A percentile compares a stretch with the other conserved stretches of the same genome.
These are phyloP conservation scores for Pitta sordida DNA, from an alignment of 2,113 vertebrate species.

Conservation along the genomic window DNA sequence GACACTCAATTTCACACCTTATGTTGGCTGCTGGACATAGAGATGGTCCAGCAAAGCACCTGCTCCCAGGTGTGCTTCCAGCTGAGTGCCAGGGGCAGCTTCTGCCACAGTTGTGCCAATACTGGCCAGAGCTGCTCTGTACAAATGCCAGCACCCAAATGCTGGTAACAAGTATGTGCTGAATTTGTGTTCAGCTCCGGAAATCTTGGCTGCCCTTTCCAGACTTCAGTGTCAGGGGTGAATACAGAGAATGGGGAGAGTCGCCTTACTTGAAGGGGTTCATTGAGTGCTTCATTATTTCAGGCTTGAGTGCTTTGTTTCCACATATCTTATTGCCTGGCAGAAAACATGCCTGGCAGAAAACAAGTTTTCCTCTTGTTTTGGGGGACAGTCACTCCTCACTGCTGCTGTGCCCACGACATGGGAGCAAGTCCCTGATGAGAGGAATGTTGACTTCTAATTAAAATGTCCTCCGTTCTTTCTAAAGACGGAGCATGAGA, in stretches of 20 bases:
- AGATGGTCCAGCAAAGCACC: neutral
- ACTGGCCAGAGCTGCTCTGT: neutral
- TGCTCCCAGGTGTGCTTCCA: neutral
- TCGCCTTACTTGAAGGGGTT: neutral
- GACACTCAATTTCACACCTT: neutral
- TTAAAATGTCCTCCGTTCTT: fast-evolving
- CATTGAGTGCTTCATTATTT: neutral
- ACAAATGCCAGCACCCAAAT: neutral
- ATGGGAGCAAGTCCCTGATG: fast-evolving
- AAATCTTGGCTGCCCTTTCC: neutral
- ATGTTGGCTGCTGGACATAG: neutral
- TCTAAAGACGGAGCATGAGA: fast-evolving
- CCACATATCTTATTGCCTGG: neutral
- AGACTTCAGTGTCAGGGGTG: neutral
- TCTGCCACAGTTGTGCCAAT: neutral
- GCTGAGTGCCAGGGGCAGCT: neutral
- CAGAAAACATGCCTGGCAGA: too few species aligned
- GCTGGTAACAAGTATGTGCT: neutral
- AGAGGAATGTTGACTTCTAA: neutral
- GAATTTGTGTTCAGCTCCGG: neutral
- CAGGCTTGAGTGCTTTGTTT: neutral
- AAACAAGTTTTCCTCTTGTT: neutral
- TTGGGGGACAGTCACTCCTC: fast-evolving
- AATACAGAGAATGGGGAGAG: neutral
- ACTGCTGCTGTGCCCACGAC: fast-evolving